These are phyloP conservation scores for Phylloscopus whistleri DNA, from an alignment of 2,113 vertebrate species.

Conservation along the genomic window DNA sequence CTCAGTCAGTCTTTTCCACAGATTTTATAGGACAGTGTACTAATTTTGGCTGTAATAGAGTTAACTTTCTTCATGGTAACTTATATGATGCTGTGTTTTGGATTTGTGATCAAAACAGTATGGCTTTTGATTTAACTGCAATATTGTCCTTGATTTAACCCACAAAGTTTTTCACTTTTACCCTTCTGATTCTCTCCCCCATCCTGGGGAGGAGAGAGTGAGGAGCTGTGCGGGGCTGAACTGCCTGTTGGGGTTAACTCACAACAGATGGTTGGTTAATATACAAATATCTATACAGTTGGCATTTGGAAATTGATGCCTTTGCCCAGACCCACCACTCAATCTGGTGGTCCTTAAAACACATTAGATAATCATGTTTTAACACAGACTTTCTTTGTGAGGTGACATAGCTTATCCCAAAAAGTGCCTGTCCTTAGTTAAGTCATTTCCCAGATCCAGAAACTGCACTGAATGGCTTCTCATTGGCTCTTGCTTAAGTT, in stretches of 20 bases:
- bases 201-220: accelerated
- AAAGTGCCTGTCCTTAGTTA: not conserved
- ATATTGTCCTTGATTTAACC: not conserved
- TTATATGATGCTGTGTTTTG: not conserved
- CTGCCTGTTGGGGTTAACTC: not conserved
- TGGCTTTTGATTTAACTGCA: not conserved
- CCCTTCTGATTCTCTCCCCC: not conserved
- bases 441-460: not conserved
- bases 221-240: not conserved
- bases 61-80: not conserved
- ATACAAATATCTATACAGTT: not conserved
- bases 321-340: not conserved
- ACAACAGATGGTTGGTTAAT: not conserved
- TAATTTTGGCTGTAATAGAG: not conserved
- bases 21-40: not conserved
- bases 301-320: not conserved
- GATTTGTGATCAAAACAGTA: not conserved
- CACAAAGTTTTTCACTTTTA: not conserved
- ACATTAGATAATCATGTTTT: not conserved
- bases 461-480: not conserved
- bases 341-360: not conserved
- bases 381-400: not conserved
- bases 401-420: not conserved
- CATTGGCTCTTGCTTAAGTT: not conserved
- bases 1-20: not conserved